Base-by-base conservation (phyloP, 2,797 vertebrate species). In the Coracias cyanogaster region DNA sequence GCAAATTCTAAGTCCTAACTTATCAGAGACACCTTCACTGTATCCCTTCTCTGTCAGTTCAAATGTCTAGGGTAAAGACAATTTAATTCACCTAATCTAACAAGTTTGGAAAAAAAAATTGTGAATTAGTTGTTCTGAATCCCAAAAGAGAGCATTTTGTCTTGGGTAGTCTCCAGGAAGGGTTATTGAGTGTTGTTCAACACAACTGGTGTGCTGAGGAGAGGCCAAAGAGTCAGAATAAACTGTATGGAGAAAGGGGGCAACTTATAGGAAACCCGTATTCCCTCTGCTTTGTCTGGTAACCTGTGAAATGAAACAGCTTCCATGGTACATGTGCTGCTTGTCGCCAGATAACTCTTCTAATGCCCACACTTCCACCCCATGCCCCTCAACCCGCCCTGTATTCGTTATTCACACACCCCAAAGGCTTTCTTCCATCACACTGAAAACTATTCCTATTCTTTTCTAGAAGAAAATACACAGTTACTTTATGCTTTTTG, bases 271-370 rank as follows among this genome's bases (percentile, higher is more conserved):
- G 37, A 37, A 37, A 37, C 43, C 43, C 43, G 10, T 43, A 43
- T 43, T 43, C 43, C 12, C 60, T 37, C 31, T 49, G 20, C 62
- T 37, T 25, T 25, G 39, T 66, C 51, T 24, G 48, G 15, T 26
- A 73, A 62, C 41, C 12, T 37, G 37, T 35, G 31, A 33, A 43
- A 62, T 14, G 20, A 67, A 73, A 29, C n/a, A 15, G 18, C 49
- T 46, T 12, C 17, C 29, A 18, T 1, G 0, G 15, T 14, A 31
- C 37, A 8, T 2, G 17, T 24, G 16, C 25, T 52, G 45, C 41
- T 82, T 70, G 48, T 15, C 31, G 33, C 9, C 17, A n/a, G 39
- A 39, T 20, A 39, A 45, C 54, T 12, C 24, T 66, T 26, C 35
- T 11, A n/a, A 28, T 45, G 13, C 60, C 46, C 48, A 9, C 35